These are phyloP conservation scores for Ephestia elutella DNA, from an alignment of 1,140 invertebrate genomes.

Conservation along the genomic window DNA sequence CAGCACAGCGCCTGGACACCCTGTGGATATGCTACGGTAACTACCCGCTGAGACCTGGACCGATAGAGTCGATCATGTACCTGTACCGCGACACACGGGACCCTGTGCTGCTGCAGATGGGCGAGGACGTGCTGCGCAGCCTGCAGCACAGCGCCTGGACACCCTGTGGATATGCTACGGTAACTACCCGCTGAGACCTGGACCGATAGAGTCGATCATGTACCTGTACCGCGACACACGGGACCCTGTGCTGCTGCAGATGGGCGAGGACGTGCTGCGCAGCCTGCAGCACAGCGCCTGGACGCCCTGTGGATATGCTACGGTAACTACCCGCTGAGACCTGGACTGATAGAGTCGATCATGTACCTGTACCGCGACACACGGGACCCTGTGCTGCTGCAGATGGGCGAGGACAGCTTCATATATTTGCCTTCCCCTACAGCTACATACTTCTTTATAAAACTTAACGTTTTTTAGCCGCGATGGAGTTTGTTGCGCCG, in stretches of 20 bases:
- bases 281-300: slow-evolving; percentile 92
- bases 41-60: slow-evolving; percentile 96
- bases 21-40: slow-evolving; percentile 98
- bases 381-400: slow-evolving; percentile 91
- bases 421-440: no score
- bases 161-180: slow-evolving; percentile 98
- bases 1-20: slow-evolving; percentile 92
- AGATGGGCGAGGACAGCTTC: slow-evolving; percentile 91
- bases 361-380: slow-evolving; percentile 98
- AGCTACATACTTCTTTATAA: no score
- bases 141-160: slow-evolving; percentile 94
- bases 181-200: slow-evolving; percentile 68
- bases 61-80: slow-evolving; percentile 98
- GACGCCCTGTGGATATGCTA: slow-evolving; percentile 98
- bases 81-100: slow-evolving; percentile 95
- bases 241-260: slow-evolving; percentile 92
- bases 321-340: slow-evolving; percentile 96
- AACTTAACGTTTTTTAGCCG: no score
- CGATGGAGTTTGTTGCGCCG: no score
- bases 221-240: slow-evolving; percentile 96
- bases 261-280: slow-evolving; percentile 90
- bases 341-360: slow-evolving; percentile 96
- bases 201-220: slow-evolving; percentile 96
- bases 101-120: slow-evolving; percentile 92
- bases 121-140: slow-evolving; percentile 90